A percentile compares a stretch with the other conserved stretches of the same genome.
Conservation (phyloP, 2,797 vertebrate genomes). For the Cyclopterus lumpus region DNA sequence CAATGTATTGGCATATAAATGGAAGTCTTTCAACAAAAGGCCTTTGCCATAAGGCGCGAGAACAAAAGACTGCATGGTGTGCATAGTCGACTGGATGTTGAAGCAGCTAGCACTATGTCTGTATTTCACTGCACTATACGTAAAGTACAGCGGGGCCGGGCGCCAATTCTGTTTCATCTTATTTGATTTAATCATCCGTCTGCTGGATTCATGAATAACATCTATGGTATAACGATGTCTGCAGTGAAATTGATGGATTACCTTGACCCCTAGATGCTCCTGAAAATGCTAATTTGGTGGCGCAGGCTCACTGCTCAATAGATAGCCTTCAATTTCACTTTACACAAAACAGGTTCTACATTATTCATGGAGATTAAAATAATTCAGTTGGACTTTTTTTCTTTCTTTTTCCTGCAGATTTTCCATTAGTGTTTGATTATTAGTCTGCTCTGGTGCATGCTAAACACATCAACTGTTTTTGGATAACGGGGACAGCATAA, state of each 20-base stretch:
- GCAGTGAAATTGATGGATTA: constrained; percentile 80
- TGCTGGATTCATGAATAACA: constrained; percentile 77
- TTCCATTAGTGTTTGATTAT: constrained; percentile 73
- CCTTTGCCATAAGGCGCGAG: background rate
- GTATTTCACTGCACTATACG: constrained; percentile 46
- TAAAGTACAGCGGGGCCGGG: constrained; percentile 55
- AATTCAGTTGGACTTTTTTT: constrained; percentile 64
- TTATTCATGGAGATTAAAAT: constrained; percentile 78
- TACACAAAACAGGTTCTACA: constrained; percentile 66
- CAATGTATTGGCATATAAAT: background rate
- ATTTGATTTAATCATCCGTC: constrained; percentile 69
- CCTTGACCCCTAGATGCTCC: constrained; percentile 79
- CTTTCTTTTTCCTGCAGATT: constrained; percentile 50
- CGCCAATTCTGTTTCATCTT: constrained; percentile 62
- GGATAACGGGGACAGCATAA: constrained; percentile 64
- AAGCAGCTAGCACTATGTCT: constrained; percentile 14
- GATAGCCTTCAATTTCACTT: constrained; percentile 74
- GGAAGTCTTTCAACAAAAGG: constrained; percentile 1
- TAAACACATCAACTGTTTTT: constrained; percentile 67
- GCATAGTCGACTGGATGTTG: constrained; percentile 31
- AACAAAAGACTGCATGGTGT: constrained; percentile 42
- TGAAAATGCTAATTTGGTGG: constrained; percentile 78
- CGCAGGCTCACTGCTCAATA: constrained; percentile 65
- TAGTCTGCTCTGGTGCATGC: constrained; percentile 61
- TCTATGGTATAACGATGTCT: constrained; percentile 64